A percentile compares a stretch with the other conserved stretches of the same genome.
These are phyloP conservation scores for Perithous albicinctus DNA, from an alignment of 2,888 invertebrate species.

Conservation along the genomic window DNA sequence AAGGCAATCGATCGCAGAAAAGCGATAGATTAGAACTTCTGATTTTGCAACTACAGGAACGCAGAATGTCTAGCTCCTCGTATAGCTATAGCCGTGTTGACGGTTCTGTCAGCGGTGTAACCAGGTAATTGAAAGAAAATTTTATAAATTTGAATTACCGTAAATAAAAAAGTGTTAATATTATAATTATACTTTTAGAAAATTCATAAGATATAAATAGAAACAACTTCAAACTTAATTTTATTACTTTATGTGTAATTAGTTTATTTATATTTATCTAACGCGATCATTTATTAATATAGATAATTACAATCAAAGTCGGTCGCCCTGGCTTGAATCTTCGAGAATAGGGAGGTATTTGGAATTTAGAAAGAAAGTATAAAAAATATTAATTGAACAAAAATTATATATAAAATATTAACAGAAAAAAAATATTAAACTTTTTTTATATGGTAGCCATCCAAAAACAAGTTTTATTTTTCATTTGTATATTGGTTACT, in stretches of 20 bases:
- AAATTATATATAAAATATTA: too few species aligned
- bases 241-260: neutral
- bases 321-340: too few species aligned
- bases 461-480: too few species aligned
- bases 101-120: conserved; percentile 59
- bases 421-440: too few species aligned
- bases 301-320: too few species aligned
- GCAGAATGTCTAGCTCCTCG: conserved; percentile 61
- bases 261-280: neutral
- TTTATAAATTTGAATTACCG: neutral
- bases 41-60: neutral
- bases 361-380: too few species aligned
- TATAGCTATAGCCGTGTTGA: conserved; percentile 64
- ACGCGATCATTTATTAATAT: too few species aligned
- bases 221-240: neutral
- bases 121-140: conserved; percentile 40
- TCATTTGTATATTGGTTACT: too few species aligned
- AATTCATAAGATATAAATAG: neutral
- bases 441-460: too few species aligned
- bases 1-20: conserved; percentile 3
- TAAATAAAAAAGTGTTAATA: neutral
- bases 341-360: too few species aligned
- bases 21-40: neutral
- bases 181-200: neutral
- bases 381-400: too few species aligned